phyloP scores from a whole-genome alignment of 2,797 vertebrate species.

The Octomys mimax region DNA sequence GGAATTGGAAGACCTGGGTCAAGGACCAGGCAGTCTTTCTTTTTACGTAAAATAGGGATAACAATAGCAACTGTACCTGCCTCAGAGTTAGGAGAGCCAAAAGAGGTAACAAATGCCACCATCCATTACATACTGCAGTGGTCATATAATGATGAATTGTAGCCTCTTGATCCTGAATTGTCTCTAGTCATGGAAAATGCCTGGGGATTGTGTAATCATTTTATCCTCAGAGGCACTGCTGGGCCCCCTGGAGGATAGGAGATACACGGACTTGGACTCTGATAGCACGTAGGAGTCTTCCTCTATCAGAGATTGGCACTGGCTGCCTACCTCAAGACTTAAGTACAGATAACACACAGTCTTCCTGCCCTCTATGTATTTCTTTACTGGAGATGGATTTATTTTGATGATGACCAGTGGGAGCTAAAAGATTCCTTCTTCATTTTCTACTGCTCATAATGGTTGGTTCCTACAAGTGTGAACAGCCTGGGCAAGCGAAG shows the following conservation, averaged over 20 bases:
- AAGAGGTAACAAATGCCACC: not conserved
- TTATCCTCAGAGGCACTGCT: not conserved
- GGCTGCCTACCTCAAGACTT: not conserved
- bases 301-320: not conserved
- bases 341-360: not conserved
- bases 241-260: not conserved
- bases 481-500: not conserved
- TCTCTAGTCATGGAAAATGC: not conserved
- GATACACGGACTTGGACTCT: not conserved
- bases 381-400: not conserved
- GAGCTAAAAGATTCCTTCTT: not conserved
- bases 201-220: not conserved
- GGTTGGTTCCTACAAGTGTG: not conserved
- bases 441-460: not conserved
- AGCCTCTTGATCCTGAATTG: not conserved
- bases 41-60: not conserved
- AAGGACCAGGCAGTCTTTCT: not conserved
- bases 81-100: not conserved
- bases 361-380: not conserved
- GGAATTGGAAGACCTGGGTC: not conserved
- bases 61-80: not conserved
- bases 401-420: not conserved
- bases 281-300: not conserved
- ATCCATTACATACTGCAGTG: accelerated
- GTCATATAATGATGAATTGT: not conserved